Evolutionary conservation across 1,140 invertebrate genomes (phyloP), one percentile per base, ranked within the genome.

Genomic region (Aphelenchoides besseyi): DNA sequence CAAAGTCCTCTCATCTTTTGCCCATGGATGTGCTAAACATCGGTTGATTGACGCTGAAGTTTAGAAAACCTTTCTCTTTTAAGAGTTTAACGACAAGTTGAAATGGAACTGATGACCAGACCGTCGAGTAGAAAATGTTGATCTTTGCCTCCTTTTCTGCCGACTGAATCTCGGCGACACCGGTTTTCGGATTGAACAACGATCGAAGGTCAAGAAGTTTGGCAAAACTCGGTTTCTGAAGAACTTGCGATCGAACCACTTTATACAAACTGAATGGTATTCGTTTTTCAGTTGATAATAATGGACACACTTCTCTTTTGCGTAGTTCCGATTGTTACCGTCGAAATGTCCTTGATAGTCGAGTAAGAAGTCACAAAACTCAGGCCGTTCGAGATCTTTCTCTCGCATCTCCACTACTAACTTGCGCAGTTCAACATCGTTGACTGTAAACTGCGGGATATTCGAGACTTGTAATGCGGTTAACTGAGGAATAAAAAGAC

Each of bases 1-100:
- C 9, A 66, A 26, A 8, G 63, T 66, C 16, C 18, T 29, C n/a
- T 16, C 16, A 3, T 62, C 29, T 32, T 66, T 69, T 16, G 64
- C 66, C 35, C n/a, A 69, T 1, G 64, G 64, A 30, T 67, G 64
- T 23, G 12, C 41, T 48, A 23, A 48, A 48, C 41, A 48, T 12
- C 41, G 23, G 23, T 12, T 48, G 41, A 48, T 48, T 12, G 41
- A 48, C 12, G 41, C 12, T n/a, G n/a, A n/a, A n/a, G n/a, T n/a
- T n/a, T 12, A 48, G 41, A 48, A 48, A 48, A 48, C 41, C 12
- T 23, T 48, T 48, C 41, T 48, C 23, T 12, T 12, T 48, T 23
- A 48, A 48, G 41, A 16, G 23, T 12, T 12, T 23, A 16, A 48
- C 12, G 23, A 48, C 41, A 23, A 48, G 41, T 23, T 48, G 41